Evolutionary conservation across 1,140 invertebrate species (phyloP).

Genomic region (Hyles euphorbiae): DNA sequence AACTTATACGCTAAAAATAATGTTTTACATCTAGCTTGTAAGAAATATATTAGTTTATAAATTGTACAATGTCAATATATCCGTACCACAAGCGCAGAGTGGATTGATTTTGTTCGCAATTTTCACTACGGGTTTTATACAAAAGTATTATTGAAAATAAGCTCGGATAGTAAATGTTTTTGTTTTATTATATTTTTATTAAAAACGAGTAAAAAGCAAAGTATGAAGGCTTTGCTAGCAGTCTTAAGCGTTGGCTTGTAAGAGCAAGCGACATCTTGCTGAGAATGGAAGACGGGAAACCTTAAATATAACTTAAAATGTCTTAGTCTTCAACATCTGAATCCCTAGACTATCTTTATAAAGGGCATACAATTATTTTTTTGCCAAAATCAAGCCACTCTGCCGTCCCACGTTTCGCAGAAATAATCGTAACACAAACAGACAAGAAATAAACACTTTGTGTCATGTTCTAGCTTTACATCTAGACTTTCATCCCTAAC

Average conservation of each 20-base stretch:
- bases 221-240: not conserved
- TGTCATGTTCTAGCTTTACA: conserved; percentile 32
- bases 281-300: not conserved
- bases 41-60: conserved; percentile 48
- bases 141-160: not conserved
- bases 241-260: not conserved
- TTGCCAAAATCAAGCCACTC: not conserved
- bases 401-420: conserved; percentile 4
- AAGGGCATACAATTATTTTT: not conserved
- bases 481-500: conserved; percentile 12
- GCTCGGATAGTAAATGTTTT: no score
- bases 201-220: conserved; percentile 1
- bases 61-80: conserved; percentile 46
- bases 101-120: conserved; percentile 7
- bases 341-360: not conserved
- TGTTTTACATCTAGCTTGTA: conserved; percentile 38
- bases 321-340: no score
- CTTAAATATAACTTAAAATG: not conserved
- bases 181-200: no score
- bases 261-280: not conserved
- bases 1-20: conserved; percentile 36
- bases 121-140: conserved; percentile 9
- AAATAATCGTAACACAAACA: conserved; percentile 17
- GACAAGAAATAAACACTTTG: conserved; percentile 30
- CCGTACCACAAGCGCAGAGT: no score